Base-by-base conservation (phyloP, 1,140 invertebrate species). In the Steinernema khuongi region DNA sequence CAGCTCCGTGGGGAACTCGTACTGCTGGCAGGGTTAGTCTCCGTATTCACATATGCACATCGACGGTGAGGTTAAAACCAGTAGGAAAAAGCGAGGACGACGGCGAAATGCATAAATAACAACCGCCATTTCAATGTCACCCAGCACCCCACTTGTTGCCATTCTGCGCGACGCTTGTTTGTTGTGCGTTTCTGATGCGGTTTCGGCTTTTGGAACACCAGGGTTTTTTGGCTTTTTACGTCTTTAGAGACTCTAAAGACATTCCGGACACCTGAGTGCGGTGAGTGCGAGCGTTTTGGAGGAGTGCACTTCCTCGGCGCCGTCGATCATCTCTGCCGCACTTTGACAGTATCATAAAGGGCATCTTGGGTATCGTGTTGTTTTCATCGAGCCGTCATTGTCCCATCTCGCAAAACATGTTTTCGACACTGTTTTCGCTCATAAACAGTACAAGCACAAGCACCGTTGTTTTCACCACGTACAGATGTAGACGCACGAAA, bases 361-460 rank as follows among this genome's bases (percentile, higher is more conserved):
- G 50, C 26, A 7, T 60, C 4, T 60, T n/a, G 14, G 50, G 50
- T 60, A 7, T 60, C 4, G 14, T n/a, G 14, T 60, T 60, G 50
- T 60, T 60, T 60, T 60, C 50, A 22, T 22, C 19, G 14, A 26
- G 50, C 19, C 22, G 50, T n/a, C 22, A 60, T 60, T 60, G 50
- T 60, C 26, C 50, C 50, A 7, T 17, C 22, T 7, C 19, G 11
- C 50, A 60, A 60, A 60, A 60, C 11, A 11, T 17, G 11, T 11
- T 60, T 60, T 60, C 26, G 50, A 26, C 50, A 60, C 50, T 60
- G 50, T 60, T 17, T 60, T 60, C 50, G 50, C 50, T n/a, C 50
- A 60, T 60, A 60, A 60, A 60, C 50, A 17, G 22, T 60, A 26
- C 2, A 60, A 14, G 50, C 22, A 17, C 7, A 11, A 14, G 4